Conservation (phyloP, 1,140 invertebrate species). For the Parasteatoda tepidariorum region DNA sequence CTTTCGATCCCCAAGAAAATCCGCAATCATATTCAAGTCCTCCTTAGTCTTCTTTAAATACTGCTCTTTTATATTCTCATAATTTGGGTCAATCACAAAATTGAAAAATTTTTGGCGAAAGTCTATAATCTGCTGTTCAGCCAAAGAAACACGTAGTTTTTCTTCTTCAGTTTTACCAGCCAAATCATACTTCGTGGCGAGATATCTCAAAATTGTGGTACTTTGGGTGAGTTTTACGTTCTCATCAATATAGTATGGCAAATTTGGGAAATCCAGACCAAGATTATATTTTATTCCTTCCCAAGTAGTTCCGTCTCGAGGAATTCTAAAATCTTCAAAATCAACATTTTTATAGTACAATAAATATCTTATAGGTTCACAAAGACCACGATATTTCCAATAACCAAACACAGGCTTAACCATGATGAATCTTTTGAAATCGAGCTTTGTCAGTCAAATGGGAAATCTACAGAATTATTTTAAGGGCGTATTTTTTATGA, state of each 20-base stretch:
- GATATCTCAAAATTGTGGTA: conserved; percentile 71
- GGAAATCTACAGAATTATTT: too few relatives aligned
- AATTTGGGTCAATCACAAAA: conserved; percentile 30
- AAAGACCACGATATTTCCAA: conserved; percentile 77
- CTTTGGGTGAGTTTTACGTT: conserved; percentile 68
- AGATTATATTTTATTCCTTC: conserved; percentile 65
- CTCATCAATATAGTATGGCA: conserved; percentile 64
- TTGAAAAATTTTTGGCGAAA: conserved; percentile 67
- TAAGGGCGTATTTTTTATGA: too few relatives aligned
- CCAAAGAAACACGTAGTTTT: conserved; percentile 68
- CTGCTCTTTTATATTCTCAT: conserved; percentile 52
- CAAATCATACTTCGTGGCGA: conserved; percentile 67
- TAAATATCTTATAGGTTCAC: conserved; percentile 79
- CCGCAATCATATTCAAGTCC: conserved; percentile 67
- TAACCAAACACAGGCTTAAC: conserved; percentile 71
- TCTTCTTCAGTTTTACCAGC: conserved; percentile 68
- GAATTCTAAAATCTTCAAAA: conserved; percentile 76
- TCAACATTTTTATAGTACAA: conserved; percentile 76
- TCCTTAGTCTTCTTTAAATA: conserved; percentile 64
- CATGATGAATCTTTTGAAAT: conserved; percentile 2
- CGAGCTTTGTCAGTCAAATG: too few relatives aligned
- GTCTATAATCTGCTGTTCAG: conserved; percentile 70
- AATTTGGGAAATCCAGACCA: conserved; percentile 67
- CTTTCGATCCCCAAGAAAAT: conserved; percentile 68
- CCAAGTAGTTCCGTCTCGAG: conserved; percentile 62